Conservation (phyloP, 2,888 invertebrate species). For the Oscheius sp. region DNA sequence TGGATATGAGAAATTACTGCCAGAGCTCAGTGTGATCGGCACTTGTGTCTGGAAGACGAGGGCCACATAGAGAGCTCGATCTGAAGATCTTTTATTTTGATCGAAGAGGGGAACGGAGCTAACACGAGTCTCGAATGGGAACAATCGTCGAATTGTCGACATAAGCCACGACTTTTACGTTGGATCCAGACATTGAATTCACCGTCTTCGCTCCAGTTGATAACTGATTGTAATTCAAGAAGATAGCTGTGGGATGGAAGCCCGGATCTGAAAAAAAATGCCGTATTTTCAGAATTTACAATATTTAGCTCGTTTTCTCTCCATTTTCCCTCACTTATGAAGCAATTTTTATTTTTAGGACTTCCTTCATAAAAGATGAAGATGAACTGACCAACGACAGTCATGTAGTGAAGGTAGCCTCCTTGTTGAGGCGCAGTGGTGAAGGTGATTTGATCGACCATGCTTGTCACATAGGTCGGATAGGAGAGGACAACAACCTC, state of each 20-base stretch:
- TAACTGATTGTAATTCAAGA: constrained; percentile 42
- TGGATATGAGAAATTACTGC: background rate
- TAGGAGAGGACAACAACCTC: constrained; percentile 44
- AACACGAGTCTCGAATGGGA: constrained; percentile 39
- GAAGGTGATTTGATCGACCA: constrained; percentile 27
- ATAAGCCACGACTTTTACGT: background rate
- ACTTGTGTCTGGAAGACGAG: constrained; percentile 38
- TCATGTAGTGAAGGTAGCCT: constrained; percentile 41
- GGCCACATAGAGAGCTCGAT: constrained; percentile 44
- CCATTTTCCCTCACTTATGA: background rate
- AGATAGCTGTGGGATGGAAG: constrained; percentile 42
- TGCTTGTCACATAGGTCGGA: constrained; percentile 35
- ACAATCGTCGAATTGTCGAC: constrained; percentile 41
- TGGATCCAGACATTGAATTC: constrained; percentile 29
- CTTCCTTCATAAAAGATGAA: background rate
- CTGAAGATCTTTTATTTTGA: constrained; percentile 26
- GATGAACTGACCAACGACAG: constrained; percentile 37
- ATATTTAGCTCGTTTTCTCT: no score
- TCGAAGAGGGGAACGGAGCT: background rate
- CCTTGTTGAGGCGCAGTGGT: background rate
- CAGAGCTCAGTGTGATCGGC: background rate
- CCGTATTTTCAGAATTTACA: no score
- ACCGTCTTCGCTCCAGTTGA: constrained; percentile 21
- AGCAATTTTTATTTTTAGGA: background rate
- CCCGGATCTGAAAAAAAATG: constrained; percentile 33